Evolutionary conservation across 1,140 invertebrate genomes (phyloP).

Genomic region (Cyphomyrmex costatus): DNA sequence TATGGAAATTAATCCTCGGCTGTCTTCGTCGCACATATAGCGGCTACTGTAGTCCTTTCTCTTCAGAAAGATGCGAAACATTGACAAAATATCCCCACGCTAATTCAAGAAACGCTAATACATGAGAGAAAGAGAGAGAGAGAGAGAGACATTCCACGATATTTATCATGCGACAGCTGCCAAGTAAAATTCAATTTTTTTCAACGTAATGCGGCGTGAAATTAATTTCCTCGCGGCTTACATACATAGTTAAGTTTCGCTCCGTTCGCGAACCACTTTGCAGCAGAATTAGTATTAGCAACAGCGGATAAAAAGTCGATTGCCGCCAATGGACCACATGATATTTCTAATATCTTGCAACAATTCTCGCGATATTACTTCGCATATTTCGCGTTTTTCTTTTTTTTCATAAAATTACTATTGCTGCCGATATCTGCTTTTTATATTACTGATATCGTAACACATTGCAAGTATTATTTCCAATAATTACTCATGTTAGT

Average conservation of each 20-base stretch:
- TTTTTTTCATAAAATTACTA: conserved; percentile 15
- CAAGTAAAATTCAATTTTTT: conserved; percentile 19
- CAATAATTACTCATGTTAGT: background rate
- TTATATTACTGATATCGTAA: background rate
- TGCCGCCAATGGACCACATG: background rate
- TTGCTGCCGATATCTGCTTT: background rate
- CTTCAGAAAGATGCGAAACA: background rate
- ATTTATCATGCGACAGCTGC: conserved; percentile 43
- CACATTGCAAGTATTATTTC: background rate
- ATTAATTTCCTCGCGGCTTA: conserved; percentile 55
- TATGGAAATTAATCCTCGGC: conserved; percentile 55
- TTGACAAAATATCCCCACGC: background rate
- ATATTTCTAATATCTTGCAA: conserved; percentile 52
- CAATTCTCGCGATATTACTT: conserved; percentile 31
- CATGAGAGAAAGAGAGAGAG: too few relatives aligned
- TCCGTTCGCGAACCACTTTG: conserved; percentile 34
- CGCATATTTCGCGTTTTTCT: conserved; percentile 10
- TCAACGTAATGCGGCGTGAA: conserved; percentile 40
- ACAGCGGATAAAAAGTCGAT: conserved; percentile 6
- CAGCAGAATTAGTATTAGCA: conserved; percentile 55
- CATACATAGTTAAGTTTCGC: conserved; percentile 10
- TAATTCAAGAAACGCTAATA: conserved; percentile 32
- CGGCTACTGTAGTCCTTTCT: conserved; percentile 25
- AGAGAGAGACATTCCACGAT: conserved; percentile 23
- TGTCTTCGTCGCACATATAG: background rate